phyloP scores from a whole-genome alignment of 2,113 vertebrate species.

The Esox niger region DNA sequence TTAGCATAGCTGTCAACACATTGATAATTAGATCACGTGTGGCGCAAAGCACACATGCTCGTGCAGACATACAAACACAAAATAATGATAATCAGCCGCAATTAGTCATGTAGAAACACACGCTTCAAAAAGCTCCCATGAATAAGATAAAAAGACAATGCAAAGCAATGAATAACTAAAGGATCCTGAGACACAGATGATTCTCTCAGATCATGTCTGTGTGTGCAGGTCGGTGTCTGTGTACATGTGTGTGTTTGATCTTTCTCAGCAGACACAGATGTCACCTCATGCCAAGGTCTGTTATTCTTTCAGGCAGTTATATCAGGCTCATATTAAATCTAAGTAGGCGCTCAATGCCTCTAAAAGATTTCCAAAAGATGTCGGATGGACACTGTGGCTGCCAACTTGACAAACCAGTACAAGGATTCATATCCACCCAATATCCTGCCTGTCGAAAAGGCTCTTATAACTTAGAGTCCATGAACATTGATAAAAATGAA shows the following conservation, averaged over 20 bases:
- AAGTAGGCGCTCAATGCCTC: constrained; percentile 11
- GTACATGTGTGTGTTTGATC: constrained; percentile 5
- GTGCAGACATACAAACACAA: not conserved
- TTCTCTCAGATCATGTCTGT: constrained; percentile 52
- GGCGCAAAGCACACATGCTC: too few relatives aligned
- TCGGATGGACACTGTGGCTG: not conserved
- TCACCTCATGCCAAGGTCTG: constrained; percentile 41
- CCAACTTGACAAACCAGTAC: constrained; percentile 32
- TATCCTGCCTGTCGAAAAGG: not conserved
- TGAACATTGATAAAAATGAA: too few relatives aligned
- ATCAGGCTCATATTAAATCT: constrained; percentile 20
- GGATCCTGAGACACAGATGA: constrained; percentile 49
- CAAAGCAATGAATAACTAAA: constrained; percentile 59
- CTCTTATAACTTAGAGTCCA: not conserved
- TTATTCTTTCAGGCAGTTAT: constrained; percentile 28
- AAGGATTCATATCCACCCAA: constrained; percentile 5
- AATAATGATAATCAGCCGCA: constrained; percentile 47
- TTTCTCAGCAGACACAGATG: constrained; percentile 40
- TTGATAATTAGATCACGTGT: too few relatives aligned
- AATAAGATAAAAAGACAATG: constrained; percentile 49
- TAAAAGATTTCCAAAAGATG: constrained; percentile 33
- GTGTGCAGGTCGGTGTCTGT: not conserved
- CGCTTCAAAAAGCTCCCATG: constrained; percentile 43
- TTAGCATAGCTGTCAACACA: constrained; percentile 29
- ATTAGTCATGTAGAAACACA: constrained; percentile 59